phyloP scores from a whole-genome alignment of 1,140 invertebrate species.

The Parapsyche elsis region DNA sequence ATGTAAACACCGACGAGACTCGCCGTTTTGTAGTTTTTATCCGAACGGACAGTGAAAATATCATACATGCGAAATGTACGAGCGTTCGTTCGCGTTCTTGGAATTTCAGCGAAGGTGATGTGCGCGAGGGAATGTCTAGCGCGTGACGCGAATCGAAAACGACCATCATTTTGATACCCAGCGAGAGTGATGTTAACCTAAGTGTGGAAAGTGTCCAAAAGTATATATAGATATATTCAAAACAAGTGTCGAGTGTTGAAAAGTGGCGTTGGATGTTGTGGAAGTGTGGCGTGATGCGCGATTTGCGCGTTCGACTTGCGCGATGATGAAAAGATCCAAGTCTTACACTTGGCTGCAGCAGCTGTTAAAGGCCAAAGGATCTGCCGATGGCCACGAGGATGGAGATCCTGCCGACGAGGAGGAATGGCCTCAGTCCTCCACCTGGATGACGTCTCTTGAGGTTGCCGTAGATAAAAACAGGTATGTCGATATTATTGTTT shows the following conservation, averaged over 20 bases:
- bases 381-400: not conserved
- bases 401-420: conserved; percentile 48
- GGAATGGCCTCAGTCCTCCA: conserved; percentile 52
- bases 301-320: not conserved
- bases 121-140: not conserved
- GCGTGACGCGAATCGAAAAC: not conserved
- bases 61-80: not conserved
- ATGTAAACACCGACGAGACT: not conserved
- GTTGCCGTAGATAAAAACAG: conserved; percentile 47
- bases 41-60: no score
- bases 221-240: not conserved
- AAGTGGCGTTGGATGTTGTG: not conserved
- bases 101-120: conserved; percentile 24
- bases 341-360: conserved; percentile 55
- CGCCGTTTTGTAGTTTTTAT: not conserved
- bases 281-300: not conserved
- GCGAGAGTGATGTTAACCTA: not conserved
- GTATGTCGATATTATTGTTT: conserved; percentile 29
- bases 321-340: conserved; percentile 54
- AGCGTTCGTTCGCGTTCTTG: not conserved
- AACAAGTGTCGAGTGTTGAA: not conserved
- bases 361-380: conserved; percentile 50
- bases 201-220: no score
- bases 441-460: conserved; percentile 6
- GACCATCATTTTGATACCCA: not conserved